Evolutionary conservation across 2,888 invertebrate genomes (phyloP).

Genomic region (Tuta absoluta): DNA sequence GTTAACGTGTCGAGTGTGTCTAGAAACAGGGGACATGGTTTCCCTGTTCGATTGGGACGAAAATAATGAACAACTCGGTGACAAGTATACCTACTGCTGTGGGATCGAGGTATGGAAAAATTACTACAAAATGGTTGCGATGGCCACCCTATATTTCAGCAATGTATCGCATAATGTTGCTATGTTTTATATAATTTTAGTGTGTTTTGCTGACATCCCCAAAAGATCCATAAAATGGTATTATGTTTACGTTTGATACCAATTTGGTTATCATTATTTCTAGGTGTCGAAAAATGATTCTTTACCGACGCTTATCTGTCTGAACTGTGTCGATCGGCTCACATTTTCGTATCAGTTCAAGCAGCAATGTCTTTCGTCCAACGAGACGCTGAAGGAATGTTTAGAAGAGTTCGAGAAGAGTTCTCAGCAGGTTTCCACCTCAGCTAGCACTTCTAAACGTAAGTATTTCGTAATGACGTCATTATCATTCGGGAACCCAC

Average conservation of each 20-base stretch:
- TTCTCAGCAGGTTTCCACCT: slow-evolving; percentile 56
- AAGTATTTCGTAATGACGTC: slow-evolving; percentile 6
- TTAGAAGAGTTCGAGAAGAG: slow-evolving; percentile 72
- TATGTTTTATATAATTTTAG: slow-evolving; percentile 65
- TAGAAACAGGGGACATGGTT: slow-evolving; percentile 78
- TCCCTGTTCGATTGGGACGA: slow-evolving; percentile 80
- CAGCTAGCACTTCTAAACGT: slow-evolving; percentile 45
- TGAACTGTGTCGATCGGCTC: slow-evolving; percentile 74
- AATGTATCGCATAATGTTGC: slow-evolving; percentile 72
- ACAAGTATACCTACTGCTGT: slow-evolving; percentile 75
- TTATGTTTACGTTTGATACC: slow-evolving; percentile 31
- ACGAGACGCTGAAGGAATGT: slow-evolving; percentile 76
- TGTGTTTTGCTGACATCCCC: slow-evolving; percentile 76
- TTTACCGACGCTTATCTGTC: slow-evolving; percentile 74
- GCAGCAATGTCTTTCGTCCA: slow-evolving; percentile 73
- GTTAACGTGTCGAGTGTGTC: slow-evolving; percentile 77
- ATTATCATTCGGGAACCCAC: neutral
- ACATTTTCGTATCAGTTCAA: slow-evolving; percentile 76
- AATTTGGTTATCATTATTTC: slow-evolving; percentile 39
- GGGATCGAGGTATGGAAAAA: slow-evolving; percentile 77
- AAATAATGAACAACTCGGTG: slow-evolving; percentile 78
- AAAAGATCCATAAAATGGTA: slow-evolving; percentile 40
- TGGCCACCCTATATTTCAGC: slow-evolving; percentile 79
- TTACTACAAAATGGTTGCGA: slow-evolving; percentile 79
- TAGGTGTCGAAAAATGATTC: slow-evolving; percentile 73